Conservation (phyloP, 2,113 vertebrate genomes). For the Cephalophus harveyi region DNA sequence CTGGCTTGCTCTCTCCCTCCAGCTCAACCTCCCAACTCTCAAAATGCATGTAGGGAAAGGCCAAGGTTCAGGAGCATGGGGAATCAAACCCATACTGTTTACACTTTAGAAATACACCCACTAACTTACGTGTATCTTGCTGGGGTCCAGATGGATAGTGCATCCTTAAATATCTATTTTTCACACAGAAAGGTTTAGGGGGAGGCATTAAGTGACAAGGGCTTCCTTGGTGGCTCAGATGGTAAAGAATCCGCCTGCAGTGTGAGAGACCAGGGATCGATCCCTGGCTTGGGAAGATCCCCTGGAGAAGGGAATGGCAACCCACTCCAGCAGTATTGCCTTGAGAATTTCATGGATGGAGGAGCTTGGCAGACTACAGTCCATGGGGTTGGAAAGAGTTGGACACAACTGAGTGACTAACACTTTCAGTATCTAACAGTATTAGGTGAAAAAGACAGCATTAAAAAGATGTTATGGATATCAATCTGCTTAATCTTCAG, state of each 20-base stretch:
- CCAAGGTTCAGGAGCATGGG: background rate
- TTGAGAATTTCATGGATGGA: background rate
- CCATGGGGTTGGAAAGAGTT: background rate
- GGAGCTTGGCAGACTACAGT: background rate
- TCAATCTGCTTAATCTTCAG: background rate
- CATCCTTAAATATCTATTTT: background rate
- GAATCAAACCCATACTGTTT: background rate
- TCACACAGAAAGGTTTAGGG: background rate
- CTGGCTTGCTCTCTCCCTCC: conserved; percentile 61
- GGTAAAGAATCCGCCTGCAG: background rate
- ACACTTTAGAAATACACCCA: background rate
- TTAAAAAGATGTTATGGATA: background rate
- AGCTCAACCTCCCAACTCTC: background rate
- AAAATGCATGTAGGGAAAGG: background rate
- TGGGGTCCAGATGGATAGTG: background rate
- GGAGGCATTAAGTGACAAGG: background rate
- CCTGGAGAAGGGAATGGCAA: background rate
- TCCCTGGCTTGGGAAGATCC: background rate
- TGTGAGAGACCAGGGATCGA: background rate
- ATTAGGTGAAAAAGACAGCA: background rate
- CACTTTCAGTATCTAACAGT: background rate
- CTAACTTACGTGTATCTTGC: background rate
- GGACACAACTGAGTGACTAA: background rate
- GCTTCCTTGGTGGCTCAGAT: background rate
- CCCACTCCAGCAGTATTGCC: background rate